Conservation (phyloP, 2,113 vertebrate species). For the Ochotona curzoniae region DNA sequence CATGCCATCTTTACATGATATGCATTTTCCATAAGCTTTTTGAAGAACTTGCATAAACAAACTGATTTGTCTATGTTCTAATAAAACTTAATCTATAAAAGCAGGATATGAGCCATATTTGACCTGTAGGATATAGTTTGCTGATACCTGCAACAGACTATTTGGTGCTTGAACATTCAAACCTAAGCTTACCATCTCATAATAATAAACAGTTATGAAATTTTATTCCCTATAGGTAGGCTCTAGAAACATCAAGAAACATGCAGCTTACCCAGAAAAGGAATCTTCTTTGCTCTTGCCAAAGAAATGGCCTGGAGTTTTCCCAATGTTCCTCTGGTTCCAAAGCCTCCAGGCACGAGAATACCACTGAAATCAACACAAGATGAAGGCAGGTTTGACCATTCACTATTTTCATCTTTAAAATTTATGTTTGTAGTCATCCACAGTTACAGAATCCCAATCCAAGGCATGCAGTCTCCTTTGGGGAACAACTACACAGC, state of each 20-base stretch:
- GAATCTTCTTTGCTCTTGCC: constrained; percentile 89
- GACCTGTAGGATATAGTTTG: neutral
- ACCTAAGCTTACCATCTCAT: neutral
- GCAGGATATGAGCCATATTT: neutral
- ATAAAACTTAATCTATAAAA: constrained; percentile 48
- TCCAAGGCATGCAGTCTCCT: neutral
- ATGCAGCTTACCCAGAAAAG: constrained; percentile 87
- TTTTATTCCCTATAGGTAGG: neutral
- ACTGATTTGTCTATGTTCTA: neutral
- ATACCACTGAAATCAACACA: constrained; percentile 85
- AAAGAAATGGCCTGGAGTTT: constrained; percentile 90
- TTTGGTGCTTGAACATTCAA: constrained; percentile 28
- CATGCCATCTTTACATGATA: too few relatives aligned
- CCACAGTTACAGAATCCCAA: neutral
- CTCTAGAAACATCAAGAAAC: constrained; percentile 44
- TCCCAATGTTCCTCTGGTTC: constrained; percentile 87
- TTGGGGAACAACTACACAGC: constrained; percentile 12
- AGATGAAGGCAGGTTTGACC: constrained; percentile 31
- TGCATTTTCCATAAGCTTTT: too few relatives aligned
- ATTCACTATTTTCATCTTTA: neutral
- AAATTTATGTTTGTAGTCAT: neutral
- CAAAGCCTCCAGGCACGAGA: constrained; percentile 90
- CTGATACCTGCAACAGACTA: neutral
- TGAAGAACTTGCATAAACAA: neutral
- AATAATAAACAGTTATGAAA: constrained; percentile 18